A percentile compares a stretch with the other conserved stretches of the same genome.
Evolutionary conservation across 2,888 invertebrate genomes (phyloP).

Genomic region (Epistrophe grossulariae): DNA sequence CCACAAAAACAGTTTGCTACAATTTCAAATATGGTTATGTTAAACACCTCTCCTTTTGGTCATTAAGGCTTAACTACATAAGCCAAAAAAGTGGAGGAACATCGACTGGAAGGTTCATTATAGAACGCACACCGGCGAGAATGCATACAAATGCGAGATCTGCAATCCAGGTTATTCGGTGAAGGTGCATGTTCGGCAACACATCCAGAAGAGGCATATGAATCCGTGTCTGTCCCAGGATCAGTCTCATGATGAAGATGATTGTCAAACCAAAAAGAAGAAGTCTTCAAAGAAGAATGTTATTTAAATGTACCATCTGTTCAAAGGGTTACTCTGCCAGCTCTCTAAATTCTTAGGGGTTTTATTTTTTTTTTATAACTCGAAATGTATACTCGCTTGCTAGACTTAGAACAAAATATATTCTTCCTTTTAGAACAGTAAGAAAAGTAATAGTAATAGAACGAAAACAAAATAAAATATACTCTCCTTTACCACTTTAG

Average conservation of each 20-base stretch:
- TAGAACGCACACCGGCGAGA: slow-evolving; percentile 82
- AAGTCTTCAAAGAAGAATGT: neutral
- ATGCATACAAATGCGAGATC: slow-evolving; percentile 80
- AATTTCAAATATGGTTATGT: no score
- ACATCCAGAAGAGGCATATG: slow-evolving; percentile 81
- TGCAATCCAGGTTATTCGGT: slow-evolving; percentile 82
- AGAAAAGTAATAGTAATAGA: neutral
- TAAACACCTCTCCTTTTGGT: no score
- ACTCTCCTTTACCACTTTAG: slow-evolving; percentile 57
- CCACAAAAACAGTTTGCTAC: no score
- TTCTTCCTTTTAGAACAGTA: slow-evolving; percentile 53
- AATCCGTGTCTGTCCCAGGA: neutral
- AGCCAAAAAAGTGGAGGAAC: no score
- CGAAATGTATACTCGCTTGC: slow-evolving; percentile 60
- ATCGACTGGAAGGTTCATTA: slow-evolving; percentile 82
- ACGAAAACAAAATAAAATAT: slow-evolving; percentile 10
- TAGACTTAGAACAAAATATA: slow-evolving; percentile 42
- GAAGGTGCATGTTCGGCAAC: slow-evolving; percentile 80
- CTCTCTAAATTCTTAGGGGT: neutral
- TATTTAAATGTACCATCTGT: slow-evolving; percentile 53
- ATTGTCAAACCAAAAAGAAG: neutral
- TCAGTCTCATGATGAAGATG: slow-evolving; percentile 1
- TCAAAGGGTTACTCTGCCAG: slow-evolving; percentile 40
- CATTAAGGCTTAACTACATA: no score
- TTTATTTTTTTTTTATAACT: neutral